Evolutionary conservation across 2,888 invertebrate genomes (phyloP).

Genomic region (Helobdella robusta): DNA sequence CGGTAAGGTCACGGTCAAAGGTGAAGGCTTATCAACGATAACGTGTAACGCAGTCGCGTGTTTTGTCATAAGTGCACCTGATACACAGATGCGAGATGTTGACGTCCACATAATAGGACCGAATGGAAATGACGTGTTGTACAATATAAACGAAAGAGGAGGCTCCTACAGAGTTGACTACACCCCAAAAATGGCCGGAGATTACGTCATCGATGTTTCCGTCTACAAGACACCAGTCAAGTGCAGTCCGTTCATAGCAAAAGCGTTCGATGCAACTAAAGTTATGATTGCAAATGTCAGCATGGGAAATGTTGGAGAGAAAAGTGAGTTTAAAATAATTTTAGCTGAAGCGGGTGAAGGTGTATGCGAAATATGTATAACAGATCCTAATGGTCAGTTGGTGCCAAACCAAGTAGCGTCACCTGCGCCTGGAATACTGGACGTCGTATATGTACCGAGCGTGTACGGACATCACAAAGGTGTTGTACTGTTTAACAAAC

Average conservation of each 20-base stretch:
- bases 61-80: slow-evolving; percentile 78
- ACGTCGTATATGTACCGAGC: slow-evolving; percentile 19
- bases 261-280: slow-evolving; percentile 58
- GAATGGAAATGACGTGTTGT: slow-evolving; percentile 18
- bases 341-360: slow-evolving; percentile 30
- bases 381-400: slow-evolving; percentile 28
- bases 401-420: slow-evolving; percentile 25
- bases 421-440: slow-evolving; percentile 21
- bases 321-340: slow-evolving; percentile 27
- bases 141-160: slow-evolving; percentile 21
- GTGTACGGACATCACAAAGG: slow-evolving; percentile 20
- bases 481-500: slow-evolving; percentile 27
- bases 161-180: slow-evolving; percentile 38
- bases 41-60: slow-evolving; percentile 74
- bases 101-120: slow-evolving; percentile 53
- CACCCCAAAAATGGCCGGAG: slow-evolving; percentile 37
- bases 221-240: slow-evolving; percentile 57
- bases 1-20: slow-evolving; percentile 26
- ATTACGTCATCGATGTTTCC: slow-evolving; percentile 47
- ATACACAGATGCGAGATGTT: slow-evolving; percentile 42
- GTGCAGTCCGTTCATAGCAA: slow-evolving; percentile 87
- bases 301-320: slow-evolving; percentile 24
- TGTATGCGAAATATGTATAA: slow-evolving; percentile 27
- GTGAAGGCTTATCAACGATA: slow-evolving; percentile 73
- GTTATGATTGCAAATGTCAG: background rate